Percentiles rank a stretch among this genome's conserved stretches.
Conservation (phyloP, 2,888 invertebrate species). For the Agonopterix heracliana region DNA sequence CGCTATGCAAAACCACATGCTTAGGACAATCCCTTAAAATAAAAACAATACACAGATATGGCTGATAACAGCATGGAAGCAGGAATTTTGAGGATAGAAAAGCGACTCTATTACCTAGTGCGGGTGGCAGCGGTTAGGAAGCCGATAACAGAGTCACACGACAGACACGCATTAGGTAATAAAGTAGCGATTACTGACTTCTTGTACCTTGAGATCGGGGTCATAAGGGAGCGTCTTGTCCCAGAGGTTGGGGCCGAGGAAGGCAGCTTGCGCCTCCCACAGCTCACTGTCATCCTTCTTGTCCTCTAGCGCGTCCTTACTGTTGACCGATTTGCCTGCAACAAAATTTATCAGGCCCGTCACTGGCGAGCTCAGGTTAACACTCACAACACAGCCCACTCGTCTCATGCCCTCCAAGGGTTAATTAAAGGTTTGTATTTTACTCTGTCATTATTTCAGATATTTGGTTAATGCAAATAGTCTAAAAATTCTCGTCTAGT, state of each 20-base stretch:
- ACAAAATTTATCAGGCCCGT: constrained; percentile 58
- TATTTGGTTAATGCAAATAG: too few relatives aligned
- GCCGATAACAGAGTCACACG: constrained; percentile 43
- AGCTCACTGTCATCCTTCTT: constrained; percentile 90
- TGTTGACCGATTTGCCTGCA: constrained; percentile 79
- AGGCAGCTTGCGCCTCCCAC: constrained; percentile 96
- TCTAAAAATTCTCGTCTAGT: too few relatives aligned
- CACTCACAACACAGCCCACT: constrained; percentile 5
- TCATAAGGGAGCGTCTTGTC: constrained; percentile 95
- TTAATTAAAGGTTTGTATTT: too few relatives aligned
- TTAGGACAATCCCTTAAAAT: neutral
- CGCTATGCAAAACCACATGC: neutral
- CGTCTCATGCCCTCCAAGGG: neutral
- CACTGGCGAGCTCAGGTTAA: constrained; percentile 32
- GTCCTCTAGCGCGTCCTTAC: constrained; percentile 79
- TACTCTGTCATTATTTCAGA: too few relatives aligned
- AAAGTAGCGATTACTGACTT: constrained; percentile 76
- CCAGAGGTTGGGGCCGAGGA: constrained; percentile 97
- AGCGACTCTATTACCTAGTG: constrained; percentile 62
- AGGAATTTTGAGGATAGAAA: constrained; percentile 6
- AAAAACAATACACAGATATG: neutral
- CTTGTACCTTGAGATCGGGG: constrained; percentile 95
- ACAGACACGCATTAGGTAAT: constrained; percentile 63
- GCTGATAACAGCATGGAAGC: constrained; percentile 7
- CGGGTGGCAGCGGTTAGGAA: constrained; percentile 37